Evolutionary conservation across 53 echinoderm and acorn worm species (phyloP).

Genomic region (Luidia sarsii): DNA sequence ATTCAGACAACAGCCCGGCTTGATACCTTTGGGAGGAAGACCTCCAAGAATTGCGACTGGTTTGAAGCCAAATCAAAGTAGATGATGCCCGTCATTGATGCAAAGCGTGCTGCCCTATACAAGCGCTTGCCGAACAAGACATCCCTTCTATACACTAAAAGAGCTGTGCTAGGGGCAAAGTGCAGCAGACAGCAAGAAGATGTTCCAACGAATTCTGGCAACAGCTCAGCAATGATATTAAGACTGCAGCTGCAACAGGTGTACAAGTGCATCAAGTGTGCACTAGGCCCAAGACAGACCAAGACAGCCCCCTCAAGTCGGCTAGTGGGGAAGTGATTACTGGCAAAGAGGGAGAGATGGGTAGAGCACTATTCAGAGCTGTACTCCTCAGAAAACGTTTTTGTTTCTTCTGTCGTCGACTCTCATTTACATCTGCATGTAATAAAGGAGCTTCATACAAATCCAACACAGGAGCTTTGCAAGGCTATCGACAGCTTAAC

Average conservation of each 20-base stretch:
- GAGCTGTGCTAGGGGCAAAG: slow-evolving; percentile 7
- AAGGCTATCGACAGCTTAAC: neutral
- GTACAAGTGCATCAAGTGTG: neutral
- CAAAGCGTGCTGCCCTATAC: slow-evolving; percentile 55
- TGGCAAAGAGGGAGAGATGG: no score
- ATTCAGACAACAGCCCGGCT: slow-evolving; percentile 38
- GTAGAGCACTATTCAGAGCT: no score
- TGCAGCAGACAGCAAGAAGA: no score
- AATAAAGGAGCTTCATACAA: slow-evolving; percentile 24
- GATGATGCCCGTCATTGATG: slow-evolving; percentile 54
- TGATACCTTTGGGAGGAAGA: slow-evolving; percentile 33
- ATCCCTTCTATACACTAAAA: no score
- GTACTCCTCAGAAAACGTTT: no score
- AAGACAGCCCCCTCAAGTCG: slow-evolving; percentile 17
- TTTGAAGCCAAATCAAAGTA: slow-evolving; percentile 53
- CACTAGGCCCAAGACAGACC: neutral
- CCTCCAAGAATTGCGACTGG: slow-evolving; percentile 32
- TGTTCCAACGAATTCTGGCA: slow-evolving; percentile 24
- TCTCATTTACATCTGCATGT: neutral
- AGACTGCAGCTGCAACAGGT: slow-evolving; percentile 20
- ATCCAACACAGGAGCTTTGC: slow-evolving; percentile 8
- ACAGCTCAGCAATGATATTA: no score
- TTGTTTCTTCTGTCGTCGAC: neutral
- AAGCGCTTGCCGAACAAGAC: slow-evolving; percentile 34
- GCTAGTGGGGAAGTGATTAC: slow-evolving; percentile 8